A percentile compares a stretch with the other conserved stretches of the same genome.
Conservation (phyloP, 2,113 vertebrate genomes). For the Ondatra zibethicus region DNA sequence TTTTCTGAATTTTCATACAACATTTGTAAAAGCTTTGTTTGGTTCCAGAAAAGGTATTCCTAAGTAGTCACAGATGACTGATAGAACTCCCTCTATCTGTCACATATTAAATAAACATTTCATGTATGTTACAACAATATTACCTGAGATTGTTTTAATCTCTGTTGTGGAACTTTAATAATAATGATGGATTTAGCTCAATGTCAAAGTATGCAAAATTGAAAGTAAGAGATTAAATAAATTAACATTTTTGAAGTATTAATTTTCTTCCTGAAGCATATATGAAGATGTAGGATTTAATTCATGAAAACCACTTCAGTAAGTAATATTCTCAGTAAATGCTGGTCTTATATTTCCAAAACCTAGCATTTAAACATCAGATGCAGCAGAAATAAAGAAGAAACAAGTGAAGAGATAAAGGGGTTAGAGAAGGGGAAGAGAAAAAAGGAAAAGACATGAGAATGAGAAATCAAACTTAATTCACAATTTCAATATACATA, state of each 20-base stretch:
- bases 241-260: background rate
- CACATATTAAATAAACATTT: background rate
- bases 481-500: background rate
- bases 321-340: background rate
- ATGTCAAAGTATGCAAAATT: background rate
- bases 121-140: background rate
- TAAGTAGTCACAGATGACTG: background rate
- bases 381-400: background rate
- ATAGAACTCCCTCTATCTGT: background rate
- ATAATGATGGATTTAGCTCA: background rate
- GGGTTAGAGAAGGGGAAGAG: background rate
- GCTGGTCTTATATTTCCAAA: background rate
- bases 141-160: background rate
- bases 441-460: background rate
- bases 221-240: background rate
- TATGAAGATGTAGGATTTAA: background rate
- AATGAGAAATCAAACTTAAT: background rate
- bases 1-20: background rate
- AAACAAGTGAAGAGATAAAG: background rate
- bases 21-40: background rate
- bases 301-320: background rate
- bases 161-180: background rate
- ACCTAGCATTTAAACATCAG: background rate
- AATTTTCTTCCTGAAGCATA: background rate
- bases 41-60: background rate